These are phyloP conservation scores for Mesembrinibis cayennensis DNA, from an alignment of 2,113 vertebrate species.

Conservation along the genomic window DNA sequence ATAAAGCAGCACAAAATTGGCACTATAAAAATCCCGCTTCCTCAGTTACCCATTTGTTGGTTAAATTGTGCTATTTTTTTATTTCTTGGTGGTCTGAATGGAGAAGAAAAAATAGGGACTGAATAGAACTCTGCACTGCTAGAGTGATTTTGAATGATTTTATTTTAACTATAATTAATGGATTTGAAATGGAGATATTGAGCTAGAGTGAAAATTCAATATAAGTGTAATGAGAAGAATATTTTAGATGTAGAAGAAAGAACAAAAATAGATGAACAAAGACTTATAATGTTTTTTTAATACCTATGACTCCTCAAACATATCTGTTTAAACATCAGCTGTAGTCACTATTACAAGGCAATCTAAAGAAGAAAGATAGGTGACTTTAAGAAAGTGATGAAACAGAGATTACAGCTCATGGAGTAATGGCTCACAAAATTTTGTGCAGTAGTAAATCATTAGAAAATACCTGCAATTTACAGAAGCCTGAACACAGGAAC, in stretches of 20 bases:
- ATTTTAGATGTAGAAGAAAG: background rate
- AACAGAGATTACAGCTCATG: background rate
- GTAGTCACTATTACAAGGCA: background rate
- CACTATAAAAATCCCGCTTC: background rate
- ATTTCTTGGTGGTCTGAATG: background rate
- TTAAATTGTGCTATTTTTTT: background rate
- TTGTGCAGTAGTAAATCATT: background rate
- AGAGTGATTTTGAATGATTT: conserved; percentile 51
- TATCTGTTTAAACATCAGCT: background rate
- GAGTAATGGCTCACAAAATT: background rate
- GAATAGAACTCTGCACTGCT: conserved; percentile 3
- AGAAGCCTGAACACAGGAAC: background rate
- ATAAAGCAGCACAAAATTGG: background rate
- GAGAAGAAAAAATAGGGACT: conserved; percentile 4
- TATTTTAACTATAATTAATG: conserved; percentile 69
- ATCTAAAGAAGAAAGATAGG: background rate
- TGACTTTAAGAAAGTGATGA: background rate
- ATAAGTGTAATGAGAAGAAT: conserved; percentile 39
- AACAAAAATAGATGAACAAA: background rate
- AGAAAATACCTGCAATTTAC: background rate
- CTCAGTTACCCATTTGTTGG: background rate
- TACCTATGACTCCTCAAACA: background rate
- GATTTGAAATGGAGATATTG: conserved; percentile 62
- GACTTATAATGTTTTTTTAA: background rate
- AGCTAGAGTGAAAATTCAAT: conserved; percentile 50